Conservation (phyloP, 2,113 vertebrate genomes). For the Eleginops maclovinus region DNA sequence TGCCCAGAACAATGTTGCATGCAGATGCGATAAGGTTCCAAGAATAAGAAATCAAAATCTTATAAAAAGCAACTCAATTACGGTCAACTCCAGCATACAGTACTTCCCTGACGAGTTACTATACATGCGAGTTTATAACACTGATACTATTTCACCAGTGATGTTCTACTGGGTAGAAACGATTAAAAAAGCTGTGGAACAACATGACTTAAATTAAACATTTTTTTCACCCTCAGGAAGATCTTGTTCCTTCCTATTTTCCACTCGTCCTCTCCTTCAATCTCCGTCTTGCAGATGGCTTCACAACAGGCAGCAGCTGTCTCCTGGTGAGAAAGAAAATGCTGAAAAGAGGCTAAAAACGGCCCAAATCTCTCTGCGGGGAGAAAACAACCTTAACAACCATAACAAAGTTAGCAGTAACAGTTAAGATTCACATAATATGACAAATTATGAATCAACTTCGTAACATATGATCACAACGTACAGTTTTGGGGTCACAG, state of each 20-base stretch:
- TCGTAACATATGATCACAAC: not conserved
- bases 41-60: not conserved
- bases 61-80: not conserved
- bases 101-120: not conserved
- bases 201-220: conserved; percentile 3
- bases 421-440: not conserved
- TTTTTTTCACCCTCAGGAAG: conserved; percentile 90
- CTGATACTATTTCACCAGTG: not conserved
- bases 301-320: conserved; percentile 79
- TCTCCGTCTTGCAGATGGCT: conserved; percentile 82
- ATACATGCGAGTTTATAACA: not conserved
- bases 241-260: conserved; percentile 92
- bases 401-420: not conserved
- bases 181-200: not conserved
- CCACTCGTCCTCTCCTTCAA: conserved; percentile 87
- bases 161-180: not conserved
- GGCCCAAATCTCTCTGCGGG: not conserved
- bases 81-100: not conserved
- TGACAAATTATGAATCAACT: not conserved
- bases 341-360: conserved; percentile 5
- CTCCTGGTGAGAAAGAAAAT: conserved; percentile 71
- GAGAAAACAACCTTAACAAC: no score
- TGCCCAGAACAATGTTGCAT: not conserved
- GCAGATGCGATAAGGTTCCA: not conserved
- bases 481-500: conserved; percentile 79